phyloP scores from a whole-genome alignment of 1,140 invertebrate species.

The Palaemon carinicauda region DNA sequence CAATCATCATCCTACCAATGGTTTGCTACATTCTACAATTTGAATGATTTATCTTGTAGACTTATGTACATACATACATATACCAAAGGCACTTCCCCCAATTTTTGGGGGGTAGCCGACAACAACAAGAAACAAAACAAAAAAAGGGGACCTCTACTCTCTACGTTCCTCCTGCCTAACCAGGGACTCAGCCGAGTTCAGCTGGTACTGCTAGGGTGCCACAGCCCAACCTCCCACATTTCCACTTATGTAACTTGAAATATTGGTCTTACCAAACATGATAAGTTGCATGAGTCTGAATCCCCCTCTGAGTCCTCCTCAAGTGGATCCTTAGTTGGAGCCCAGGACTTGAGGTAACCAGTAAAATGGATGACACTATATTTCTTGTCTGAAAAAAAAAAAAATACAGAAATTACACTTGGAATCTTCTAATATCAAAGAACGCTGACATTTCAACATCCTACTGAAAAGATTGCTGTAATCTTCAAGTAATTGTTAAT shows the following conservation, averaged over 20 bases:
- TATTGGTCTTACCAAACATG: constrained; percentile 75
- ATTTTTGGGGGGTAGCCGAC: too few species aligned
- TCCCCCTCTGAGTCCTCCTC: constrained; percentile 75
- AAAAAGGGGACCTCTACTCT: too few species aligned
- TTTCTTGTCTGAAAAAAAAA: constrained; percentile 71
- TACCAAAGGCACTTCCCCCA: too few species aligned
- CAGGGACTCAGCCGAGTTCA: too few species aligned
- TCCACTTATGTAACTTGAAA: not conserved
- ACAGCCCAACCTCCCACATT: too few species aligned
- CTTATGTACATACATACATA: too few species aligned
- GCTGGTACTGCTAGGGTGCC: too few species aligned
- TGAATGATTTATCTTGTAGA: not conserved
- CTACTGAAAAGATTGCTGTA: not conserved
- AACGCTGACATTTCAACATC: not conserved
- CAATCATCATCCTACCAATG: too few species aligned
- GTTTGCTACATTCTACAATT: not conserved
- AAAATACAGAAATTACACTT: too few species aligned
- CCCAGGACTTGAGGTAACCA: constrained; percentile 92
- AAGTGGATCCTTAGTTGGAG: constrained; percentile 77
- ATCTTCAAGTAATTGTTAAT: not conserved
- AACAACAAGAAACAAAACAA: too few species aligned
- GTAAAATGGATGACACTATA: constrained; percentile 86
- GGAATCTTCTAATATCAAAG: not conserved
- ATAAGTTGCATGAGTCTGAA: constrained; percentile 78
- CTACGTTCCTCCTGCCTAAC: too few species aligned